These are phyloP conservation scores for Sphyrna mokarran DNA, from an alignment of 2,113 vertebrate genomes.

Conservation along the genomic window DNA sequence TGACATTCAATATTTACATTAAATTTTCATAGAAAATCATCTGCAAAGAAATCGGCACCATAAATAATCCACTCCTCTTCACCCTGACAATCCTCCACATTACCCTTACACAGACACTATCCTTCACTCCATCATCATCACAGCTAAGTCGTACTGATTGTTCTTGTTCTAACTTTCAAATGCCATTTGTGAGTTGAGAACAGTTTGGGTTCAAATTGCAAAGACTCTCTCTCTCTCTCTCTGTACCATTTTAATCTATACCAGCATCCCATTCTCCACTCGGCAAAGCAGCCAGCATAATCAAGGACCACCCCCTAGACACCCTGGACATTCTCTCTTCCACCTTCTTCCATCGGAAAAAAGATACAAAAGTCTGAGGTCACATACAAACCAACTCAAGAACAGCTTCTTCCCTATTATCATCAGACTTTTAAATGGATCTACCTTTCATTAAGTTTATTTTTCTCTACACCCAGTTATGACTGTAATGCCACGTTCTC, in stretches of 20 bases:
- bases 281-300: too few species aligned
- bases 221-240: neutral
- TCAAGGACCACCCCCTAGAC: too few species aligned
- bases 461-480: too few species aligned
- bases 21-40: neutral
- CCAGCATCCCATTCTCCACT: too few species aligned
- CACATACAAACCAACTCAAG: too few species aligned
- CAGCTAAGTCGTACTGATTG: neutral
- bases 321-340: too few species aligned
- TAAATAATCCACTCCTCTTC: neutral
- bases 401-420: too few species aligned
- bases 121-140: neutral
- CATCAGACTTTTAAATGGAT: too few species aligned
- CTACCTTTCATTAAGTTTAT: too few species aligned
- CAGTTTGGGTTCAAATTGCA: neutral
- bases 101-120: neutral
- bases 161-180: neutral
- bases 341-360: too few species aligned
- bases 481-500: too few species aligned
- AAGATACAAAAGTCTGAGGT: too few species aligned
- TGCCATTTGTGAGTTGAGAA: neutral
- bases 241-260: neutral
- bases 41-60: neutral
- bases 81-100: neutral
- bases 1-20: slow-evolving; percentile 1